Evolutionary conservation across 2,113 vertebrate species (phyloP).

Genomic region (Merops nubicus): DNA sequence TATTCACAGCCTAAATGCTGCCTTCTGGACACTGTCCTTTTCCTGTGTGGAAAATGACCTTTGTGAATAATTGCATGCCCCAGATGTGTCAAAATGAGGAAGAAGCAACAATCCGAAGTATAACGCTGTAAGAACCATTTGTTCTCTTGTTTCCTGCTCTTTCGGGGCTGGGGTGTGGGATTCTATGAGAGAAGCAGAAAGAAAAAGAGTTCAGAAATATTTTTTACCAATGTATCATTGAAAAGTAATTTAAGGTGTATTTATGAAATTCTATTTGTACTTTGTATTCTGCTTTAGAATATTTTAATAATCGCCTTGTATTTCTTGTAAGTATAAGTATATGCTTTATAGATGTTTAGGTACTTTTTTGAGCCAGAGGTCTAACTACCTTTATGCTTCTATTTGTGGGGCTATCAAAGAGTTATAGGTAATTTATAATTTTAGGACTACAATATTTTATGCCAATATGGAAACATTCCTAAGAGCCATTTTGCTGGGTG

Average conservation of each 20-base stretch:
- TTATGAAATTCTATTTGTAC: background rate
- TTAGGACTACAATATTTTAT: background rate
- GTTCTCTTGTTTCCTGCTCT: background rate
- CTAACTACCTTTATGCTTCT: background rate
- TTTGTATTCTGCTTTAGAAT: background rate
- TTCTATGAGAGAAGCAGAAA: too few relatives aligned
- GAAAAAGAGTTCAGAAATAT: background rate
- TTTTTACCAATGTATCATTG: background rate
- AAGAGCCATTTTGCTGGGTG: background rate
- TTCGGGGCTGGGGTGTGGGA: too few relatives aligned
- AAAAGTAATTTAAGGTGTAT: background rate
- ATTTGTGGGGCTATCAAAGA: background rate
- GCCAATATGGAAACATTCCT: background rate
- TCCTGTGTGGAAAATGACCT: conserved; percentile 75
- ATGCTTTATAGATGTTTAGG: background rate
- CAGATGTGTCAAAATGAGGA: conserved; percentile 78
- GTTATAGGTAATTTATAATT: background rate
- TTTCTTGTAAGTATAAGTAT: background rate
- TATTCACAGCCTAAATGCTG: conserved; percentile 73
- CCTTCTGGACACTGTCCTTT: conserved; percentile 77
- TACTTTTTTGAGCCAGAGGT: background rate
- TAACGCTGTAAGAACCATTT: conserved; percentile 52
- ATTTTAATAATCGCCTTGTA: background rate
- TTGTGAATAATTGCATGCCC: conserved; percentile 78
- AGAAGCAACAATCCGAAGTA: conserved; percentile 49